A percentile compares a stretch with the other conserved stretches of the same genome.
phyloP scores from a whole-genome alignment of 2,797 vertebrate genomes.

The Gastrophryne carolinensis region DNA sequence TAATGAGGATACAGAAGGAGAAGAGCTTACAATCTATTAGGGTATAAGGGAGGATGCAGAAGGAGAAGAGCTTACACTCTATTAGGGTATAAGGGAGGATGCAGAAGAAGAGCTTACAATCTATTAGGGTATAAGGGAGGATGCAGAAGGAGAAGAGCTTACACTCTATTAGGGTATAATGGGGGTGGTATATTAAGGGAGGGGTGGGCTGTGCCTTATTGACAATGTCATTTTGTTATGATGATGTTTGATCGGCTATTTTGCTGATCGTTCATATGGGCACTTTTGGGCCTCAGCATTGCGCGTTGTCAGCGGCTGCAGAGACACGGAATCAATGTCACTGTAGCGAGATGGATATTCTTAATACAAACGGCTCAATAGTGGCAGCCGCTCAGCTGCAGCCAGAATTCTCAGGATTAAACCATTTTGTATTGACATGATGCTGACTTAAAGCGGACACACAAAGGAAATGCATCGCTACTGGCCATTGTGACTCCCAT shows the following conservation, averaged over 20 bases:
- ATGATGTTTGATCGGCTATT: background rate
- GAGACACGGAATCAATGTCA: slow-evolving; percentile 18
- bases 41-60: too few species aligned
- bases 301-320: background rate
- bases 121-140: too few species aligned
- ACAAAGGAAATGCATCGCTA: background rate
- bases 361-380: slow-evolving; percentile 17
- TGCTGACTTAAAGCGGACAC: slow-evolving; percentile 1
- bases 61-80: too few species aligned
- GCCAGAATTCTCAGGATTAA: background rate
- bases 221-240: background rate
- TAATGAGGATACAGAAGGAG: too few species aligned
- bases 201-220: too few species aligned
- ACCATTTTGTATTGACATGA: slow-evolving; percentile 31
- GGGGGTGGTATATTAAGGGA: too few species aligned
- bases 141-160: too few species aligned
- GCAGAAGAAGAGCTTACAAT: too few species aligned
- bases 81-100: too few species aligned
- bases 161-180: too few species aligned
- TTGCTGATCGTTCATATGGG: background rate
- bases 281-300: background rate
- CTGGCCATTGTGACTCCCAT: too few species aligned
- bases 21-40: too few species aligned
- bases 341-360: slow-evolving; percentile 22
- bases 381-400: background rate